Evolutionary conservation across 1,140 invertebrate genomes (phyloP).

Genomic region (Drosophila triauraria): DNA sequence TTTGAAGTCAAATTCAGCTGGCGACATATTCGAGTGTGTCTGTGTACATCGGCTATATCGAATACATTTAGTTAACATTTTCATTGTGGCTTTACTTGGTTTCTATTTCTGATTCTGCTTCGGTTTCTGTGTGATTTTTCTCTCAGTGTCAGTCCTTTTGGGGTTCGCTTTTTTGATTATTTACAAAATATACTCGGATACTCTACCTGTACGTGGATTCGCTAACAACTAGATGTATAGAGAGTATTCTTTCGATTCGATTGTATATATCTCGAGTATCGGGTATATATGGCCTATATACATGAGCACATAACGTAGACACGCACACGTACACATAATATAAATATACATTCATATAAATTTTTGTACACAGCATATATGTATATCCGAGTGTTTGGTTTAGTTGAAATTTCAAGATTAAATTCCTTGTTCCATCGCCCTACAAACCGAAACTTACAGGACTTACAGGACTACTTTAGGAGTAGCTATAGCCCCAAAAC

Average conservation of each 20-base stretch:
- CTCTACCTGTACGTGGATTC: constrained; percentile 30
- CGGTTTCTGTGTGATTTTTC: constrained; percentile 27
- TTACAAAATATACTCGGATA: constrained; percentile 53
- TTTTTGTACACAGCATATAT: constrained; percentile 77
- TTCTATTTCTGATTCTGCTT: constrained; percentile 12
- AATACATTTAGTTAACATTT: constrained; percentile 80
- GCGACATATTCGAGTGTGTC: constrained; percentile 45
- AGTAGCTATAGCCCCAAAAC: constrained; percentile 44
- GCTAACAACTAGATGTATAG: constrained; percentile 62
- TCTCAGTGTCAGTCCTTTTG: constrained; percentile 65
- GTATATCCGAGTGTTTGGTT: constrained; percentile 56
- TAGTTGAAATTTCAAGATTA: constrained; percentile 59
- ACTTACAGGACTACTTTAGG: constrained; percentile 36
- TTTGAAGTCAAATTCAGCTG: constrained; percentile 73
- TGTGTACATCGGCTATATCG: constrained; percentile 59
- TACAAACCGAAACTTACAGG: constrained; percentile 29
- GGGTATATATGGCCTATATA: constrained; percentile 52
- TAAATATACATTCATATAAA: constrained; percentile 71
- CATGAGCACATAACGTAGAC: constrained; percentile 46
- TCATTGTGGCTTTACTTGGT: constrained; percentile 52
- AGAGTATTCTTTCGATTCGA: constrained; percentile 30
- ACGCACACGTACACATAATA: constrained; percentile 28
- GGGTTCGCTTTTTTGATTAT: constrained; percentile 46
- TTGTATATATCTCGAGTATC: constrained; percentile 33
- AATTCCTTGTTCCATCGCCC: constrained; percentile 65